Base-by-base conservation (phyloP, 2,888 invertebrate species). In the Phanerotoma sp. region DNA sequence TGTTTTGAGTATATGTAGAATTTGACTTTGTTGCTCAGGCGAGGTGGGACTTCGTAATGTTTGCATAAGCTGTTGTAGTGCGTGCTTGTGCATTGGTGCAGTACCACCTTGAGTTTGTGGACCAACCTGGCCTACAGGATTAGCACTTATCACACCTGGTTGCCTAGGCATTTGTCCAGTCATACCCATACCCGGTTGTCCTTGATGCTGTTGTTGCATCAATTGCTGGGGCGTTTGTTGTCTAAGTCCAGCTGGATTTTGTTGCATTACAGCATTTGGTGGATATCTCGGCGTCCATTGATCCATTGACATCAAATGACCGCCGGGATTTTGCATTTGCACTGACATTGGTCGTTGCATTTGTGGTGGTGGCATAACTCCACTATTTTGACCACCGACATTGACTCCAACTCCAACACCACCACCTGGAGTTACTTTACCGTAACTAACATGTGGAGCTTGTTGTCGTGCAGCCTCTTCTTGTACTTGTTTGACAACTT, bases 401-500 rank as follows among this genome's bases (percentile, higher is more conserved):
- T 78, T 80, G 1, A 72, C 72, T 0, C 72, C 73, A 13, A 75
- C 74, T 16, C 72, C 70, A 5, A 68, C 70, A 2, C 71, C 71
- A 62, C 61, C 71, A 52, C 77, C 75, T 32, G 88, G 87, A 51
- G 82, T 81, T 6, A 84, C 84, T 78, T 93, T 92, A 62, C 91
- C 92, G 70, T 89, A 92, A 47, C 83, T 82, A 9, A 81, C 82
- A 67, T 90, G 89, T 30, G 91, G 90, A 42, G 87, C 89, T 74
- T 91, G 92, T 73, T 95, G 93, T 40, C 93, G 82, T 7, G 93
- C 93, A 47, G 93, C 94, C 73, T 93, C 93, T 72, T 93, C 94
- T 76, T 95, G 94, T 4, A 95, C 89, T 81, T 89, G 89, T 68
- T 89, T 89, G 50, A 90, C 83, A 56, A 88, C 89, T 78, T 93